Conservation (phyloP, 2,888 invertebrate species). For the Drosophila meridiana region DNA sequence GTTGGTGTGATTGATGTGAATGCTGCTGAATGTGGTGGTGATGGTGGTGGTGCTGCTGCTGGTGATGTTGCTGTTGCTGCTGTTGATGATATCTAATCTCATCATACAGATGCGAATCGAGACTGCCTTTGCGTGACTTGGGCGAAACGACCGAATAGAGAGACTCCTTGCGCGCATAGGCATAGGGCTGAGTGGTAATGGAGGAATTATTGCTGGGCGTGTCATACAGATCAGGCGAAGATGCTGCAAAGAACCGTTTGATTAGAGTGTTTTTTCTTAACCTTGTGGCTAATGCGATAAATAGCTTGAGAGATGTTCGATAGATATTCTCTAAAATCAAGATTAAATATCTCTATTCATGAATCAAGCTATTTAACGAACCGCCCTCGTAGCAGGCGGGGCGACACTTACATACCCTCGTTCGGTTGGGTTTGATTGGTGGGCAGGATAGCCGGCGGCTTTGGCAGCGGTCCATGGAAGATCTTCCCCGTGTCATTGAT, state of each 20-base stretch:
- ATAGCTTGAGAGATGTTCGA: slow-evolving; percentile 24
- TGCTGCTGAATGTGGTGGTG: slow-evolving; percentile 33
- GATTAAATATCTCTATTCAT: background rate
- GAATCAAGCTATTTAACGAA: slow-evolving; percentile 40
- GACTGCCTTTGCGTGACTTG: slow-evolving; percentile 83
- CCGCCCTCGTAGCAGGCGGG: slow-evolving; percentile 37
- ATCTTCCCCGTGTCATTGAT: slow-evolving; percentile 76
- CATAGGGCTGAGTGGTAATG: slow-evolving; percentile 78
- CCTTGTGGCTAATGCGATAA: slow-evolving; percentile 12
- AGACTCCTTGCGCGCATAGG: slow-evolving; percentile 83
- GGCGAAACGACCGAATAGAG: slow-evolving; percentile 83
- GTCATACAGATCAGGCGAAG: slow-evolving; percentile 83
- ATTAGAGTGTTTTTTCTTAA: background rate
- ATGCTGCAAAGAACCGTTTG: slow-evolving; percentile 28
- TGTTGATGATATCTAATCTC: slow-evolving; percentile 84
- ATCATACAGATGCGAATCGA: slow-evolving; percentile 84
- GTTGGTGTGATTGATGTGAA: slow-evolving; percentile 31
- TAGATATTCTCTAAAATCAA: too few species aligned
- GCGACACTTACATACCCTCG: slow-evolving; percentile 84
- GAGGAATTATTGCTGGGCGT: slow-evolving; percentile 83
- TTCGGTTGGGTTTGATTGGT: slow-evolving; percentile 79
- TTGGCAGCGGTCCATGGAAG: slow-evolving; percentile 83
- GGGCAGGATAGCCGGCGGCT: slow-evolving; percentile 78
- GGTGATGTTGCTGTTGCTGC: slow-evolving; percentile 59
- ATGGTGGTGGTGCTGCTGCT: slow-evolving; percentile 44